A percentile compares a stretch with the other conserved stretches of the same genome.
These are phyloP conservation scores for Poeciliopsis retropinna DNA, from an alignment of 2,113 vertebrate species.

Conservation along the genomic window DNA sequence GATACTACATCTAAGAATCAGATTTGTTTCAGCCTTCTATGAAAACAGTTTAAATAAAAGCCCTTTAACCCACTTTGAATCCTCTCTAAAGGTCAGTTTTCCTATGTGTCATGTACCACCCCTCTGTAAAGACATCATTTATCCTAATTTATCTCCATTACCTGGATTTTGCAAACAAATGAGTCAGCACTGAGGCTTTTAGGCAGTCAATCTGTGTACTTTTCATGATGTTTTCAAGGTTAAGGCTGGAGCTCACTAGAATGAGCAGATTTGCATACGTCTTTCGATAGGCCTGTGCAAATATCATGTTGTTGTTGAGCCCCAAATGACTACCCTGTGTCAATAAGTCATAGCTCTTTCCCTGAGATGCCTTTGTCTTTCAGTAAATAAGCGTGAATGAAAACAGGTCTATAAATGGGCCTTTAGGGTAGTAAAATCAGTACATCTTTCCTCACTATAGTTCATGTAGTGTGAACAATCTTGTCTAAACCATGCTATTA, in stretches of 20 bases:
- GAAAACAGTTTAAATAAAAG: slow-evolving; percentile 30
- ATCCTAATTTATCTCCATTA: slow-evolving; percentile 49
- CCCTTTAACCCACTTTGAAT: slow-evolving; percentile 21
- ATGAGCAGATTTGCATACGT: slow-evolving; percentile 44
- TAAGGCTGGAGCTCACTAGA: slow-evolving; percentile 12
- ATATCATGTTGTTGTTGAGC: slow-evolving; percentile 55
- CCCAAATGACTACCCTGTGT: slow-evolving; percentile 59
- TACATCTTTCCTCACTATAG: slow-evolving; percentile 57
- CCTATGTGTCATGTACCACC: slow-evolving; percentile 11
- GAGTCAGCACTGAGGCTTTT: slow-evolving; percentile 52
- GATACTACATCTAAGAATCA: slow-evolving; percentile 32
- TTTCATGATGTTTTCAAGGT: slow-evolving; percentile 29
- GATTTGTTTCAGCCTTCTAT: slow-evolving; percentile 31
- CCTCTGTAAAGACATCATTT: slow-evolving; percentile 29
- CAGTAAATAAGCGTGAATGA: slow-evolving; percentile 36
- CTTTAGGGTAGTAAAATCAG: slow-evolving; percentile 77
- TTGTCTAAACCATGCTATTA: slow-evolving; percentile 82
- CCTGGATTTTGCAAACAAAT: slow-evolving; percentile 55
- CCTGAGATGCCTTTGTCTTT: slow-evolving; percentile 41
- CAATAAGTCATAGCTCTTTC: slow-evolving; percentile 51
- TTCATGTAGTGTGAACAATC: slow-evolving; percentile 46
- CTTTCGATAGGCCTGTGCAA: slow-evolving; percentile 49
- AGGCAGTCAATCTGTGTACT: slow-evolving; percentile 44
- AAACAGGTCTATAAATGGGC: slow-evolving; percentile 55
- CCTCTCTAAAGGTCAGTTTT: slow-evolving; percentile 44